phyloP scores from a whole-genome alignment of 2,888 invertebrate genomes.

The Latheticus oryzae region DNA sequence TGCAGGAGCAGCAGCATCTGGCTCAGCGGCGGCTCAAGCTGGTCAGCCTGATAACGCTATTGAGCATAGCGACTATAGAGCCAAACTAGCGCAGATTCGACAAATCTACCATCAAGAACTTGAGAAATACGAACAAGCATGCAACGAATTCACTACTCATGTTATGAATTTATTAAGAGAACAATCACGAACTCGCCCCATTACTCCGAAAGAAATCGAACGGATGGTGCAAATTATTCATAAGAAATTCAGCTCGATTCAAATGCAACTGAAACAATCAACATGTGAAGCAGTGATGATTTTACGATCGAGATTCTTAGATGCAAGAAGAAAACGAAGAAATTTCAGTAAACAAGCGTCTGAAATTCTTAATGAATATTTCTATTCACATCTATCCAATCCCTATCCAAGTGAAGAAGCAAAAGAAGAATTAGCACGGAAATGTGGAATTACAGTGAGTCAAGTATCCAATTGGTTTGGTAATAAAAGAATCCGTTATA shows the following conservation, averaged over 20 bases:
- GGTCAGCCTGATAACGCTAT: constrained; percentile 93
- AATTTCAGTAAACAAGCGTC: constrained; percentile 99
- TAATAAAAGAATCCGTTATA: constrained; percentile 99
- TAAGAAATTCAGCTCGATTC: constrained; percentile 97
- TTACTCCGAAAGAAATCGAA: constrained; percentile 99
- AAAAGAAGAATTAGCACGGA: constrained; percentile 98
- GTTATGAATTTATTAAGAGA: constrained; percentile 97
- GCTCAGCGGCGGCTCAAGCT: constrained; percentile 82
- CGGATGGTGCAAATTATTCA: constrained; percentile 99
- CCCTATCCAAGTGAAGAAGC: constrained; percentile 99
- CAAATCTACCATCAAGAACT: constrained; percentile 99
- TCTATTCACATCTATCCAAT: constrained; percentile 99
- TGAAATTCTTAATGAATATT: constrained; percentile 99
- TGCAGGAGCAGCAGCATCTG: constrained; percentile 89
- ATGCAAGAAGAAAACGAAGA: constrained; percentile 89
- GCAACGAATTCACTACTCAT: constrained; percentile 99
- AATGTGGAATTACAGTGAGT: constrained; percentile 96
- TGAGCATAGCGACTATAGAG: constrained; percentile 99
- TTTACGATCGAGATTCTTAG: constrained; percentile 85
- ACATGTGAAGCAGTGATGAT: constrained; percentile 99
- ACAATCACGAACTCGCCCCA: constrained; percentile 97
- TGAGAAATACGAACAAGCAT: constrained; percentile 99
- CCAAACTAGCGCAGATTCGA: constrained; percentile 97
- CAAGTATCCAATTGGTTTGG: constrained; percentile 99
- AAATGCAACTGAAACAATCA: constrained; percentile 99